Evolutionary conservation across 2,888 invertebrate species (phyloP).

Genomic region (Nudaria mundana): DNA sequence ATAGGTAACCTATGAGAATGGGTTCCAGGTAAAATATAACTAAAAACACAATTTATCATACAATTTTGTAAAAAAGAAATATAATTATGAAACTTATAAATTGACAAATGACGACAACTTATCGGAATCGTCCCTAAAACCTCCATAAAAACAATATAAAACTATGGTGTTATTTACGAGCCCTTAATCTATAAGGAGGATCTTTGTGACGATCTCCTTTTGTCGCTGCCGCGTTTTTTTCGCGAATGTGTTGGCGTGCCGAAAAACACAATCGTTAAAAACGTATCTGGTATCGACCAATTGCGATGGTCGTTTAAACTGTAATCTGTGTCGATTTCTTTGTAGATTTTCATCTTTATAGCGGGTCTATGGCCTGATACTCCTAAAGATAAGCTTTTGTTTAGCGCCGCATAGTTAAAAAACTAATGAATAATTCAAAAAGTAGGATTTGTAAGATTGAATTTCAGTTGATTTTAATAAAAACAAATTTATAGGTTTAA

Average conservation of each 20-base stretch:
- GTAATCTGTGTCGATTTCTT: constrained; percentile 66
- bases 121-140: constrained; percentile 23
- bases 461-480: too few relatives aligned
- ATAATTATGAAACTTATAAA: constrained; percentile 28
- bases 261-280: constrained; percentile 65
- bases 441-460: too few relatives aligned
- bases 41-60: constrained; percentile 22
- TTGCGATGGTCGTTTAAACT: constrained; percentile 47
- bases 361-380: constrained; percentile 46
- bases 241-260: constrained; percentile 20
- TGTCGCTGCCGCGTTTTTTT: constrained; percentile 66
- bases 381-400: constrained; percentile 31
- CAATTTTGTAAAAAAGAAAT: constrained; percentile 14
- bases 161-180: constrained; percentile 73
- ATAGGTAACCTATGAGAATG: neutral
- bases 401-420: constrained; percentile 25
- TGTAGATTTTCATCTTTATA: constrained; percentile 70
- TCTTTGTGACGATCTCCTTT: constrained; percentile 61
- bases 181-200: constrained; percentile 57
- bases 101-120: constrained; percentile 34
- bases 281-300: constrained; percentile 46
- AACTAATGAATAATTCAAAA: constrained; percentile 5
- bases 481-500: too few relatives aligned
- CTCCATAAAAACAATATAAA: constrained; percentile 40
- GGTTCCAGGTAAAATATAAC: constrained; percentile 16